Evolutionary conservation across 2,113 vertebrate genomes (phyloP).

Genomic region (Scartelaos histophorus): DNA sequence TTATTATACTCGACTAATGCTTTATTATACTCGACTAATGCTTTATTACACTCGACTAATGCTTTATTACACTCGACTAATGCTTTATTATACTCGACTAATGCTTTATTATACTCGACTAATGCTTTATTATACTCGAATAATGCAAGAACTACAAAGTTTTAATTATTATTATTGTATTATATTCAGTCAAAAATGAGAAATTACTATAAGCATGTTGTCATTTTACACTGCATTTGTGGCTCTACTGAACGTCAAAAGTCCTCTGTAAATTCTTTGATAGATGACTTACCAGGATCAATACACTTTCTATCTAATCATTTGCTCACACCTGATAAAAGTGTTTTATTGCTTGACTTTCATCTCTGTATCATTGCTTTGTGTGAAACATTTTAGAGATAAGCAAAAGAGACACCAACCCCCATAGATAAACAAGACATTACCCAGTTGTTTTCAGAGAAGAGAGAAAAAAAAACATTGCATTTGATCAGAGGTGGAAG

Average conservation of each 20-base stretch:
- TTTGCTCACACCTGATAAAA: conserved; percentile 55
- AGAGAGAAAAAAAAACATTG: conserved; percentile 33
- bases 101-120: too few species aligned
- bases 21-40: too few species aligned
- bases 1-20: too few species aligned
- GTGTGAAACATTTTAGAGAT: conserved; percentile 53
- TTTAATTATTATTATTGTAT: background rate
- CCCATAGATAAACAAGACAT: conserved; percentile 57
- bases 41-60: too few species aligned
- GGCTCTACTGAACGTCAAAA: background rate
- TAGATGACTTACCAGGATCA: background rate
- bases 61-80: too few species aligned
- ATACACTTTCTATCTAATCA: background rate
- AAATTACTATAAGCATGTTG: too few species aligned
- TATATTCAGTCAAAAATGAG: background rate
- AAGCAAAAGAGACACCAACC: conserved; percentile 57
- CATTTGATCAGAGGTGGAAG: too few species aligned
- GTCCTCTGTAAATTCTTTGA: background rate
- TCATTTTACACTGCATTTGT: background rate
- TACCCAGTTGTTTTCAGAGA: conserved; percentile 56
- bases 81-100: too few species aligned
- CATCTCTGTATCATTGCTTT: conserved; percentile 27
- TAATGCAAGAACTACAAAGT: too few species aligned
- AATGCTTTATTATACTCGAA: too few species aligned
- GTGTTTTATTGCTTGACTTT: conserved; percentile 41